phyloP scores from a whole-genome alignment of 2,888 invertebrate species.

The Theretra japonica region DNA sequence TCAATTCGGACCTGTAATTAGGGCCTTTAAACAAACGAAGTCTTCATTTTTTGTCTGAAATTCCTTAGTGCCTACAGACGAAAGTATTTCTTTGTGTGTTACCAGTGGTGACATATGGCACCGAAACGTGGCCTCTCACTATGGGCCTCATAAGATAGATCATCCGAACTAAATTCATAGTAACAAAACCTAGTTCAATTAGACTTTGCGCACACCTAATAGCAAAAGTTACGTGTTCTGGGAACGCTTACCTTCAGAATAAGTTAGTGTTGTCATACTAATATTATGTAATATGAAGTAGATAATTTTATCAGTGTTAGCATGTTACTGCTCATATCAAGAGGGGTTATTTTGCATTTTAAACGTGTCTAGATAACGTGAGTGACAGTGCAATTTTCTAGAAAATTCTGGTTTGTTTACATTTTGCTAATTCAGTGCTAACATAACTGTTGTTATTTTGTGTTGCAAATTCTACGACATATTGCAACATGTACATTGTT shows the following conservation, averaged over 20 bases:
- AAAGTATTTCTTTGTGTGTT: too few species aligned
- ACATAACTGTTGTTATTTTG: background rate
- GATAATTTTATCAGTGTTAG: background rate
- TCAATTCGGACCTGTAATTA: background rate
- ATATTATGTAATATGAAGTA: background rate
- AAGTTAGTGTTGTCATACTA: background rate
- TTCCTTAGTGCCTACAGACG: too few species aligned
- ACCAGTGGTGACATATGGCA: too few species aligned
- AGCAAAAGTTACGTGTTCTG: background rate
- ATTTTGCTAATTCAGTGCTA: background rate
- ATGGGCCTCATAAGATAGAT: too few species aligned
- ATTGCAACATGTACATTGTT: too few species aligned
- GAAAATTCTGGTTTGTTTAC: conserved; percentile 5
- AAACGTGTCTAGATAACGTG: background rate
- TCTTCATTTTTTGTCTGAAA: background rate
- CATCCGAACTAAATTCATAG: background rate
- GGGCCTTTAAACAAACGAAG: background rate
- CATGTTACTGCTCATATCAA: background rate
- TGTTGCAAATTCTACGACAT: too few species aligned
- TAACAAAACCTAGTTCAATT: background rate
- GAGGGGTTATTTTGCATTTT: background rate
- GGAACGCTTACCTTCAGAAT: background rate
- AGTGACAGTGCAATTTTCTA: background rate
- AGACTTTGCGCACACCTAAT: background rate
- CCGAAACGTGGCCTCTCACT: too few species aligned